Conservation (phyloP, 2,113 vertebrate genomes). For the Chaetodon auriga region DNA sequence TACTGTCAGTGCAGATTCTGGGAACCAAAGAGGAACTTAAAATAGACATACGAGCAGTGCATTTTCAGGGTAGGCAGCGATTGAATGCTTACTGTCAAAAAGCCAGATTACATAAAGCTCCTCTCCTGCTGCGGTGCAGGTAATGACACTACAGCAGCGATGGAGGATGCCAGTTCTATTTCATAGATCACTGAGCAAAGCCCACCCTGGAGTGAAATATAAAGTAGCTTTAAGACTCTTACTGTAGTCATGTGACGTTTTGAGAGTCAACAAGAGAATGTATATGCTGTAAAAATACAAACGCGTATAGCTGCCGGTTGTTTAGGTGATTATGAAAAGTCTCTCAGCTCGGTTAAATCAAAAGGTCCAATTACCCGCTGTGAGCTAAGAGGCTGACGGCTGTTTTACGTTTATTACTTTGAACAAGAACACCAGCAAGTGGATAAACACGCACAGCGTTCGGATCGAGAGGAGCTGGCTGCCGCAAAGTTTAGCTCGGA, state of each 20-base stretch:
- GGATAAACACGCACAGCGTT: conserved; percentile 15
- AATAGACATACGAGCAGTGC: conserved; percentile 57
- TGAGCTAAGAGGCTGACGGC: conserved; percentile 16
- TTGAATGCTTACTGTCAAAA: conserved; percentile 57
- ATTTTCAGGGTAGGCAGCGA: conserved; percentile 43
- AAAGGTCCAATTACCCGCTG: conserved; percentile 21
- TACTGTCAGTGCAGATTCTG: conserved; percentile 29
- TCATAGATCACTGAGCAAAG: conserved; percentile 59
- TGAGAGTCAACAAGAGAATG: conserved; percentile 7
- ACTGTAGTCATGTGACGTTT: conserved; percentile 20
- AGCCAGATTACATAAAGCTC: conserved; percentile 70
- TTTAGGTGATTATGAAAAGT: neutral
- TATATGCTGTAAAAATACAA: conserved; percentile 1
- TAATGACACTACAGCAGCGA: conserved; percentile 59
- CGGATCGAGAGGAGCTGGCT: neutral
- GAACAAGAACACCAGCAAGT: conserved; percentile 3
- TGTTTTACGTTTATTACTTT: conserved; percentile 14
- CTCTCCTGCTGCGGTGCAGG: conserved; percentile 56
- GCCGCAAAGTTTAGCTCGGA: conserved; percentile 42
- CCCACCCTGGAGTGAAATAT: conserved; percentile 37
- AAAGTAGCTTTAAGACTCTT: conserved; percentile 36
- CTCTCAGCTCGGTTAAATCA: conserved; percentile 16
- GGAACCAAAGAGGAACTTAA: conserved; percentile 43
- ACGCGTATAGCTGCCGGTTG: neutral
- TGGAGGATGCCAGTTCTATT: conserved; percentile 59